Evolutionary conservation across 2,797 vertebrate genomes (phyloP), one percentile per base, ranked within the genome.

Genomic region (Acrossocheilus fasciatus): DNA sequence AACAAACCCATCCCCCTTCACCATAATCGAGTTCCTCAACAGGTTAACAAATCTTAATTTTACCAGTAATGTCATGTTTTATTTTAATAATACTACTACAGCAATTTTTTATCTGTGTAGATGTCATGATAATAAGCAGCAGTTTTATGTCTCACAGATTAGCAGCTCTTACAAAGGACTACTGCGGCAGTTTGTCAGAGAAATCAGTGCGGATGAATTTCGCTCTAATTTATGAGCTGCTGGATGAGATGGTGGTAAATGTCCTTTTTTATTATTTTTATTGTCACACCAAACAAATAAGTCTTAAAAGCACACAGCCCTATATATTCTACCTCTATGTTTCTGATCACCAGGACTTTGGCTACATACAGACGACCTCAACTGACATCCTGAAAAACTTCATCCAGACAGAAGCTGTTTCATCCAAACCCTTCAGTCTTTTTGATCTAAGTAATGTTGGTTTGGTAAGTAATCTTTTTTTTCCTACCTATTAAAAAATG

Each of bases 401-500:
- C 91, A 96, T 98, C 91, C 97, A 98, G 92, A 96, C 95, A 0
- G 97, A 98, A 75, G 96, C 97, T 0, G 95, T 96, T 8, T 94
- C 94, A 85, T 95, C 96, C 89, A 95, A 95, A 82, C 96, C 96
- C 0, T 97, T 97, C 92, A 98, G 95, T 90, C 95, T 98, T 30
- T 96, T 98, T 34, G 97, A 98, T 90, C 95, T 98, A 91, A 96
- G 97, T 88, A 97, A 96, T 0, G 95, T 98, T 0, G 97, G 96
- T 9, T 88, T 98, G 96, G 97, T 98, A 89, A 23, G 86, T 85
- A 11, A 34, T 54, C 23, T 66, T 75, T 36, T 57, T 68, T 57
- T 20, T 0, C 5, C 9, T n/a, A n/a, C 3, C 4, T 36, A 23
- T 64, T 45, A 1, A 6, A 1, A 45, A 8, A 52, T 36, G 5